Percentiles rank a stretch among this genome's conserved stretches.
These are phyloP conservation scores for Todiramphus saurophagus DNA, from an alignment of 2,113 vertebrate genomes.

Conservation along the genomic window DNA sequence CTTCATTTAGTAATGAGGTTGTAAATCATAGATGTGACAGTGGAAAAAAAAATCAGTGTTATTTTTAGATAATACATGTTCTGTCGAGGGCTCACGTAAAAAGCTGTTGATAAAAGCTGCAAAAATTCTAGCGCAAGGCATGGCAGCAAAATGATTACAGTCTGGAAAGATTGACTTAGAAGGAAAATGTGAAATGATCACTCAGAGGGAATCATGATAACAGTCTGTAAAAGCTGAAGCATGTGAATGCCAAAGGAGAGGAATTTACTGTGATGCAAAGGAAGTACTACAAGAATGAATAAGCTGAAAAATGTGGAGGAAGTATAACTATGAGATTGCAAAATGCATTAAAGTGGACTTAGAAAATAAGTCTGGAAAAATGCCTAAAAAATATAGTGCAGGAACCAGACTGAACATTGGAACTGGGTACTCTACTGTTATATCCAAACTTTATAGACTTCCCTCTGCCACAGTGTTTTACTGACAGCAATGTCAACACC, in stretches of 20 bases:
- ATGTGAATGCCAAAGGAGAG: neutral
- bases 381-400: neutral
- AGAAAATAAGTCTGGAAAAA: neutral
- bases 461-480: neutral
- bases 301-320: neutral
- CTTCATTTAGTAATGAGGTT: neutral
- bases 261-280: neutral
- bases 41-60: neutral
- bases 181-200: neutral
- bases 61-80: neutral
- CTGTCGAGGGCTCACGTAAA: neutral
- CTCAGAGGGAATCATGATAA: neutral
- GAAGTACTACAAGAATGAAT: neutral
- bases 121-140: neutral
- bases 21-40: neutral
- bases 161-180: neutral
- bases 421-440: neutral
- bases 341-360: neutral
- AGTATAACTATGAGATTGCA: neutral
- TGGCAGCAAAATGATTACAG: neutral
- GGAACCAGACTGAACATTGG: neutral
- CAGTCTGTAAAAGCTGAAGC: neutral
- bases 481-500: neutral
- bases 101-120: neutral
- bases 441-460: neutral